Evolutionary conservation across 2,888 invertebrate species (phyloP).

Genomic region (Drosophila trichaetosa): DNA sequence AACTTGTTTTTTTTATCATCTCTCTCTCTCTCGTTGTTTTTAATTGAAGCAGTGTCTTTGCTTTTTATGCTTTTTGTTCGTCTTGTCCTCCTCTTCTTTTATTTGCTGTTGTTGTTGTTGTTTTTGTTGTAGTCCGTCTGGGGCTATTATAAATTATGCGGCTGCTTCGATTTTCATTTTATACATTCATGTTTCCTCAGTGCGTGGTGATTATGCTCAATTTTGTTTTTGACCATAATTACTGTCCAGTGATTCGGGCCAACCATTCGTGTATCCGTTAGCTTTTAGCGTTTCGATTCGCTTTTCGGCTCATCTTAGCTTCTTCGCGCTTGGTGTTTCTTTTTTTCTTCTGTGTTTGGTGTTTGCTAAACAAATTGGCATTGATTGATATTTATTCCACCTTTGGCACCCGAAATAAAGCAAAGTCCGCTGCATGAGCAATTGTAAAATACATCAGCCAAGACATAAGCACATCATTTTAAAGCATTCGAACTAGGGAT

Average conservation of each 20-base stretch:
- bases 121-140: slow-evolving; percentile 28
- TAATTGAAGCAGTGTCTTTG: slow-evolving; percentile 78
- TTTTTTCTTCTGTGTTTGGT: slow-evolving; percentile 34
- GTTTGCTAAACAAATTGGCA: slow-evolving; percentile 71
- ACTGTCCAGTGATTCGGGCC: slow-evolving; percentile 46
- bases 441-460: slow-evolving; percentile 32
- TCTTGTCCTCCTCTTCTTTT: slow-evolving; percentile 22
- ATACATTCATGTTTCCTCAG: slow-evolving; percentile 67
- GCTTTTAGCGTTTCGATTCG: slow-evolving; percentile 29
- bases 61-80: slow-evolving; percentile 54
- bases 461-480: slow-evolving; percentile 32
- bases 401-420: slow-evolving; percentile 39
- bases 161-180: slow-evolving; percentile 72
- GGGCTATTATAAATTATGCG: slow-evolving; percentile 63
- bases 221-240: slow-evolving; percentile 80
- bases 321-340: slow-evolving; percentile 13
- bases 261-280: slow-evolving; percentile 56
- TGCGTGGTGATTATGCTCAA: slow-evolving; percentile 76
- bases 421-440: slow-evolving; percentile 12
- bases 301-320: slow-evolving; percentile 36
- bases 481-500: neutral
- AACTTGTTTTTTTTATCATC: slow-evolving; percentile 67
- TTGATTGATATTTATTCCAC: slow-evolving; percentile 73
- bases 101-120: slow-evolving; percentile 4
- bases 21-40: slow-evolving; percentile 46